These are phyloP conservation scores for Euproctis similis DNA, from an alignment of 2,888 invertebrate species.

Conservation along the genomic window DNA sequence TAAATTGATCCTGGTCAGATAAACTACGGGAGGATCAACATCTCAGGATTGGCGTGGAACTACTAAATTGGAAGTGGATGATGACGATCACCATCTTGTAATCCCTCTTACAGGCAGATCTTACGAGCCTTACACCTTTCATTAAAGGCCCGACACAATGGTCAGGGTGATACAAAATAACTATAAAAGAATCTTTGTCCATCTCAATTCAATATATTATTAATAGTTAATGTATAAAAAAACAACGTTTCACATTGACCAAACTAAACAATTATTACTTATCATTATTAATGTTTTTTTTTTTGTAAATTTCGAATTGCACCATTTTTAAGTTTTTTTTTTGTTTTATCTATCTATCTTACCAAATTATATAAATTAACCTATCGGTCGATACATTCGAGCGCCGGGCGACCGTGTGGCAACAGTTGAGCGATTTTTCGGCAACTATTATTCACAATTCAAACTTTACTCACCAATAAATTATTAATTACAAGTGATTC, in stretches of 20 bases:
- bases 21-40: too few species aligned
- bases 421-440: constrained; percentile 1
- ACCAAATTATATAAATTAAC: constrained; percentile 13
- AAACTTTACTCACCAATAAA: too few species aligned
- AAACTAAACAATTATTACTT: constrained; percentile 1
- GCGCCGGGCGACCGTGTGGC: constrained; percentile 6
- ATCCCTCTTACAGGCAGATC: too few species aligned
- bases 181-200: constrained; percentile 12
- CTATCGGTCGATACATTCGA: constrained; percentile 16
- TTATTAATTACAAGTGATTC: too few species aligned
- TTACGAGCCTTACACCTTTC: too few species aligned
- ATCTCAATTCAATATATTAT: constrained; percentile 9
- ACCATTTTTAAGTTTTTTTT: constrained; percentile 24
- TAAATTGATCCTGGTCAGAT: too few species aligned
- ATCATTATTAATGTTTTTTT: constrained; percentile 12
- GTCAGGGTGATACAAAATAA: neutral
- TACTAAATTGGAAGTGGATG: too few species aligned
- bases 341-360: constrained; percentile 10
- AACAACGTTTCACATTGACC: constrained; percentile 16
- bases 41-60: too few species aligned
- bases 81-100: too few species aligned
- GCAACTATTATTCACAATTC: constrained; percentile 3
- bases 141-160: too few species aligned
- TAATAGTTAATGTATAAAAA: constrained; percentile 12
- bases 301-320: constrained; percentile 22